Evolutionary conservation across 2,113 vertebrate genomes (phyloP), one percentile per base, ranked within the genome.

Genomic region (Tenrec ecaudatus): DNA sequence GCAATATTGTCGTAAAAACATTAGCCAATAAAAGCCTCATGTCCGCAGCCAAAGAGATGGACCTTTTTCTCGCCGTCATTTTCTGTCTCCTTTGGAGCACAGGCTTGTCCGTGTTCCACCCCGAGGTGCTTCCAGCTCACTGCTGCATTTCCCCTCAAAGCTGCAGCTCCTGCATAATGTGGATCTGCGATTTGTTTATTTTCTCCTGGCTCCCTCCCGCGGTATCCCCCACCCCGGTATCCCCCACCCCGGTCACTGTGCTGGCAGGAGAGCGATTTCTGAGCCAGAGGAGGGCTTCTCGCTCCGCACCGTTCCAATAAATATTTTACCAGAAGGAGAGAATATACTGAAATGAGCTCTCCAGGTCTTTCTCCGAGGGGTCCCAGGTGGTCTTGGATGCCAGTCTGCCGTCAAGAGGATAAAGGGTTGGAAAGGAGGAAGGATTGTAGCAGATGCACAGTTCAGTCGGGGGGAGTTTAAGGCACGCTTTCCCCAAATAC

Each of bases 321-420:
- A 93, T 62, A 60, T 90, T 75, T 94, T 60, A 94, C 93, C 78
- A 97, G 95, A 94, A 96, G 22, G 77, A 91, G 89, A 96, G 95
- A 83, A 90, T 47, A 95, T 87, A 71, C 20, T 94, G 92, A 87
- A 75, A 96, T 94, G 57, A 83, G 57, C 15, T 53, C 93, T 90
- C 68, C 58, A 25, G 86, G 94, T 81, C 85, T 92, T 92, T 81
- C 85, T 71, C 2, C 33, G 92, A 83, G 82, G 23, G 73, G 73
- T 22, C n/a, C n/a, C 75, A 38, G 53, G 93, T 14, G 27, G 79
- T 88, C 66, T 14, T 57, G 0, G 29, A 1, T 47, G 76, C 62
- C 81, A 57, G 75, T 76, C 36, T 12, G 53, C 15, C 80, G 81
- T 86, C 69, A 14, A 82, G 79, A 29, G 79, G 87, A 15, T 60